Evolutionary conservation across 2,113 vertebrate genomes (phyloP).

Genomic region (Pseudois nayaur): DNA sequence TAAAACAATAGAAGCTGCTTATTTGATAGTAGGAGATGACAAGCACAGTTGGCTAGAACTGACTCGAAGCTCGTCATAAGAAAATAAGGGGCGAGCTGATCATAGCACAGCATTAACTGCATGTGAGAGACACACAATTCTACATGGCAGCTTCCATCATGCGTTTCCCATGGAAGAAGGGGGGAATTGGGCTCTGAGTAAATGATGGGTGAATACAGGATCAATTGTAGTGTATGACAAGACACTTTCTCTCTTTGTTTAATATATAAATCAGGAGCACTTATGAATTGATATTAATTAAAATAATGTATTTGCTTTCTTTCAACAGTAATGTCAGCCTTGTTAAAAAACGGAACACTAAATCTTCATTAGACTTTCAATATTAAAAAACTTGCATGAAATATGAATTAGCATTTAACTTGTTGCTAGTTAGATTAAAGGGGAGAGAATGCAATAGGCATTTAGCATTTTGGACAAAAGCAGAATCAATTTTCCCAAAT

Average conservation of each 20-base stretch:
- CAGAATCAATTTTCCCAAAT: constrained; percentile 40
- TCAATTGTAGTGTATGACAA: constrained; percentile 80
- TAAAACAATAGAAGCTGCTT: constrained; percentile 78
- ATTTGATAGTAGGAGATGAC: constrained; percentile 77
- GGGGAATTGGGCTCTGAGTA: constrained; percentile 61
- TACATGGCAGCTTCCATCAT: constrained; percentile 78
- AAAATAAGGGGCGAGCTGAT: constrained; percentile 78
- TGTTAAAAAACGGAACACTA: constrained; percentile 83
- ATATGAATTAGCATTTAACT: constrained; percentile 85
- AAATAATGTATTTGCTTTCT: constrained; percentile 88
- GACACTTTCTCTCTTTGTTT: constrained; percentile 82
- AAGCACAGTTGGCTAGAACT: constrained; percentile 71
- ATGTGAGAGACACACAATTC: constrained; percentile 71
- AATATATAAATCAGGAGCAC: constrained; percentile 81
- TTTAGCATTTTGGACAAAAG: constrained; percentile 16
- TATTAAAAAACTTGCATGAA: constrained; percentile 83
- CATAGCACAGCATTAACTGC: constrained; percentile 70
- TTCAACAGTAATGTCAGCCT: constrained; percentile 82
- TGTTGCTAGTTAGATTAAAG: constrained; percentile 78
- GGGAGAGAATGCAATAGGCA: constrained; percentile 33
- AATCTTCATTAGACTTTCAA: constrained; percentile 86
- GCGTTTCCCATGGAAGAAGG: constrained; percentile 51
- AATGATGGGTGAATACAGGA: constrained; percentile 81
- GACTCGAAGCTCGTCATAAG: constrained; percentile 71
- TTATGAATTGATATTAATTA: constrained; percentile 86